A percentile compares a stretch with the other conserved stretches of the same genome.
Evolutionary conservation across 1,140 invertebrate species (phyloP).

Genomic region (Liolophura sinensis): DNA sequence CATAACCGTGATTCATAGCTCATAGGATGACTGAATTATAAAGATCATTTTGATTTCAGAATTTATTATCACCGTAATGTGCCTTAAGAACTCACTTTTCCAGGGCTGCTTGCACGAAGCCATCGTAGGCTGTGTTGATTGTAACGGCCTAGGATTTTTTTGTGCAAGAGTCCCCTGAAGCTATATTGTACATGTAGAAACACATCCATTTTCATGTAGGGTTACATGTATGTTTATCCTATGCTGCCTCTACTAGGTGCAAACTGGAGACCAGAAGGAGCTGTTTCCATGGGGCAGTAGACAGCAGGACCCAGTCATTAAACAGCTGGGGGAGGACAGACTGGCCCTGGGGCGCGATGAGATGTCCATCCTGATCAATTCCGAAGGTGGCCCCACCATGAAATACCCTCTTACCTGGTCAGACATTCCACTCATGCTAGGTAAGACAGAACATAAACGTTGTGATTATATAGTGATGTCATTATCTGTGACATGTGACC

Average conservation of each 20-base stretch:
- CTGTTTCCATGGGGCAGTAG: slow-evolving; percentile 79
- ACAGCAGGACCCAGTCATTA: slow-evolving; percentile 81
- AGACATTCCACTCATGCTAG: slow-evolving; percentile 75
- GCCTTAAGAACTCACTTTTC: too few relatives aligned
- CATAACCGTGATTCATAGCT: too few relatives aligned
- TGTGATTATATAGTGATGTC: too few relatives aligned
- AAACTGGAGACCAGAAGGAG: slow-evolving; percentile 70
- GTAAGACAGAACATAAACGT: slow-evolving; percentile 55
- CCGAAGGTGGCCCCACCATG: slow-evolving; percentile 70
- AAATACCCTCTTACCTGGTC: slow-evolving; percentile 79
- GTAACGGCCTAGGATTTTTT: too few relatives aligned
- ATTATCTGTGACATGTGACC: too few relatives aligned
- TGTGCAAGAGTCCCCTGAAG: too few relatives aligned
- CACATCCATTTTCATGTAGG: not conserved
- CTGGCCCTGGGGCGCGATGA: slow-evolving; percentile 81
- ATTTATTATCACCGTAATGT: too few relatives aligned
- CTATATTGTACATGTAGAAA: not conserved
- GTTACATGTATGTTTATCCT: not conserved
- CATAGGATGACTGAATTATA: too few relatives aligned
- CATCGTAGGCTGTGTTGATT: too few relatives aligned
- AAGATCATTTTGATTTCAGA: too few relatives aligned
- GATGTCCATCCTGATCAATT: slow-evolving; percentile 80
- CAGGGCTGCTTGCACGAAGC: too few relatives aligned
- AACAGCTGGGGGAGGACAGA: slow-evolving; percentile 72
- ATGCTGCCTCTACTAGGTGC: slow-evolving; percentile 25